Evolutionary conservation across 2,888 invertebrate genomes (phyloP), one percentile per base, ranked within the genome.

Genomic region (Agrochola lychnidis): DNA sequence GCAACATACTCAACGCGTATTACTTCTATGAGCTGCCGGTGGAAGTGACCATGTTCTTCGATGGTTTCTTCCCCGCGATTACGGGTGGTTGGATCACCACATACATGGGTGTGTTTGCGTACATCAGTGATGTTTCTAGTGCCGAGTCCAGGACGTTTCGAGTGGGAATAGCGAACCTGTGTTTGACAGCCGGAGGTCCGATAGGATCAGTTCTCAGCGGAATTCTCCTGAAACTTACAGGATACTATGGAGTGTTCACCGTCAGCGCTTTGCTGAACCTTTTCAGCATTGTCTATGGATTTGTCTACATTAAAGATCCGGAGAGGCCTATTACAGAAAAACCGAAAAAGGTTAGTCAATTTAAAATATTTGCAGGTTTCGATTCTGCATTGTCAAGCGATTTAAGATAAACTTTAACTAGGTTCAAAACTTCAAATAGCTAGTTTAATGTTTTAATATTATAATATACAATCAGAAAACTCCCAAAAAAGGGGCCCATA

Each of bases 31-130:
- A 97, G 86, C 82, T 97, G 62, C 97, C 97, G 0, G 95, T 97
- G 56, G 94, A 97, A 90, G 93, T 96, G 0, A 96, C 96, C 1
- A 95, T 97, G 90, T 94, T 97, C 70, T 94, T 96, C 42, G 97
- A 97, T 81, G 96, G 96, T 0, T 91, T 97, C 67, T 96, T 97
- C 42, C 96, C 97, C 7, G 96, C 97, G 14, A 88, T 97, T 25
- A 96, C 97, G 10, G 97, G 97, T 0, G 96, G 97, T 4, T 97
- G 97, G 97, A 95, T 97, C n/a, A 94, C 96, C 0, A 95, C 96
- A 40, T 97, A 97, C 75, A 96, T 97, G 95, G 97, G 97, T 57
- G 94, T 97, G 64, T 97, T 97, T 93, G 97, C 97, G 79, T 97
- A 97, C 85, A 96, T 98, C 1, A 96, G 97, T 89, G 97, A 97